Evolutionary conservation across 2,888 invertebrate genomes (phyloP).

Genomic region (Rhagium mordax): DNA sequence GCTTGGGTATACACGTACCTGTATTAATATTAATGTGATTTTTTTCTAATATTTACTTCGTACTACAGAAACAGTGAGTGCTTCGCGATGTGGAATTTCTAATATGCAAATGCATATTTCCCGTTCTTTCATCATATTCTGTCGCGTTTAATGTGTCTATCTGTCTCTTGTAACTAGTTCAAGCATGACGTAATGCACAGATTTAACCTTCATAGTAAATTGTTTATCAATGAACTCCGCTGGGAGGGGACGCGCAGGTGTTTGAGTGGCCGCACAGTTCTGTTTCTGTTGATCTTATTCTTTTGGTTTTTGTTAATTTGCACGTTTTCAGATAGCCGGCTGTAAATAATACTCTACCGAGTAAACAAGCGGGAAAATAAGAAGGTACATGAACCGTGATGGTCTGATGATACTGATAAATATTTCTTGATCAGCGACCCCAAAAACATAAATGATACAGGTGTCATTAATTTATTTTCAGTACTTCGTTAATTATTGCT

Average conservation of each 20-base stretch:
- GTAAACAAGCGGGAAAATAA: not conserved
- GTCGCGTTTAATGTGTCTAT: slow-evolving; percentile 6
- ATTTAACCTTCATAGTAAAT: slow-evolving; percentile 52
- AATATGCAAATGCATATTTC: slow-evolving; percentile 18
- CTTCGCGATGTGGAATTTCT: not conserved
- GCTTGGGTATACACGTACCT: not conserved
- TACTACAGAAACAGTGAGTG: not conserved
- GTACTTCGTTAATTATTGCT: no score
- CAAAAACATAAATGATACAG: no score
- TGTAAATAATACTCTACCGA: not conserved
- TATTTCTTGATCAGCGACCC: no score
- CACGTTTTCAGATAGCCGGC: not conserved
- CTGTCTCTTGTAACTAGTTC: slow-evolving; percentile 24
- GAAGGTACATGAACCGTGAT: no score
- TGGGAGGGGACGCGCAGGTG: slow-evolving; percentile 7
- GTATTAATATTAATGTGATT: not conserved
- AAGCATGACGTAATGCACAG: slow-evolving; percentile 45
- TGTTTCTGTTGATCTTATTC: slow-evolving; percentile 3
- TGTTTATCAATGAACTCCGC: slow-evolving; percentile 55
- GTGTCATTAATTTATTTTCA: no score
- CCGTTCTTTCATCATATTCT: slow-evolving; percentile 16
- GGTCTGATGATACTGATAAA: no score
- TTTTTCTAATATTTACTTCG: not conserved
- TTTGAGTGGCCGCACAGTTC: slow-evolving; percentile 16
- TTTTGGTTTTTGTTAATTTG: not conserved